Evolutionary conservation across 2,797 vertebrate species (phyloP), one percentile per base, ranked within the genome.

Genomic region (Cryptoprocta ferox): DNA sequence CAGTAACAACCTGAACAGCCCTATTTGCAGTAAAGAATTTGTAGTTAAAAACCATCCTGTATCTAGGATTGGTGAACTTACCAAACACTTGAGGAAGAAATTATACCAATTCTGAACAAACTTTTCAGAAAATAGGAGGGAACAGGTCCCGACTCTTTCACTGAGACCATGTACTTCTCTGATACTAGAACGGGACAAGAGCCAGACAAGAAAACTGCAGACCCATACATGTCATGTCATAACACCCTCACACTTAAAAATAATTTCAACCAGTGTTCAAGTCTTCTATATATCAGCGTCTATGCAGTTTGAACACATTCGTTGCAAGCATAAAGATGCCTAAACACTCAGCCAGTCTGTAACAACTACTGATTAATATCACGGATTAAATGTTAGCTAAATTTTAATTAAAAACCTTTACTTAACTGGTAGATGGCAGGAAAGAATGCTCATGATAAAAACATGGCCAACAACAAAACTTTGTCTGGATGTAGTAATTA

Each of bases 141-240:
- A 32, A 37, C 0, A 6, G 1, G 35, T 56, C 7, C 26, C 15
- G 3, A 26, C 0, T 89, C 4, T 0, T 19, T 84, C 37, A 42
- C n/a, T 5, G 37, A 32, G 5, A n/a, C 15, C 1, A 9, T 5
- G 10, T 4, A n/a, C 8, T 53, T 68, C 48, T 10, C 30, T 32
- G 37, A 18, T 6, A 37, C 1, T 6, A 30, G 59, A 68, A 45
- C n/a, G 32, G 26, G 24, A 53, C 5, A 19, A 24, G 32, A 65
- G 5, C 2, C 26, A 42, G 35, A 71, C 28, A 1, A 28, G 45
- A 78, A 63, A 79, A 42, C 6, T 3, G n/a, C 39, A 70, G 13
- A 63, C 0, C 0, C 8, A 0, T 16, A 8, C 3, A 6, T 5
- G n/a, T 9, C 19, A 26, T 28, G 26, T 26, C 1, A 2, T 2